These are phyloP conservation scores for Elysia crispata DNA, from an alignment of 2,888 invertebrate genomes.

Conservation along the genomic window DNA sequence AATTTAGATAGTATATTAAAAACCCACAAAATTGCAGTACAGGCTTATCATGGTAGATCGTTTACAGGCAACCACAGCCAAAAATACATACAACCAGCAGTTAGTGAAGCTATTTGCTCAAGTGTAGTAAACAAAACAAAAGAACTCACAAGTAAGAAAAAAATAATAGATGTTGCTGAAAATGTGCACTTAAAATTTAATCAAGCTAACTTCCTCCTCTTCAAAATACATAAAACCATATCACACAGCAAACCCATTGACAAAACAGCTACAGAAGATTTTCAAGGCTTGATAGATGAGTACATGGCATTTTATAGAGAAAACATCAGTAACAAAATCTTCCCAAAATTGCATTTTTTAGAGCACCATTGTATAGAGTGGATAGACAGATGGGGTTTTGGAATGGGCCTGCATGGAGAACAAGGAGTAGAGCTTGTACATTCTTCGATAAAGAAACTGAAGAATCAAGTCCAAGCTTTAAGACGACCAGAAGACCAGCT, in stretches of 20 bases:
- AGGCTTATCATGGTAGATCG: slow-evolving; percentile 18
- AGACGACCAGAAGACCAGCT: background rate
- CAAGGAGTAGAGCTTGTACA: slow-evolving; percentile 35
- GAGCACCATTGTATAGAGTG: slow-evolving; percentile 25
- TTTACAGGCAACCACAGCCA: slow-evolving; percentile 11
- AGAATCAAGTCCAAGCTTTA: slow-evolving; percentile 1
- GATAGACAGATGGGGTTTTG: slow-evolving; percentile 33
- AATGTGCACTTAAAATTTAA: background rate
- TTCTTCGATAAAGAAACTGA: slow-evolving; percentile 2
- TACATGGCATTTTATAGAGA: slow-evolving; percentile 14
- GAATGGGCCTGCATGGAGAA: slow-evolving; percentile 31
- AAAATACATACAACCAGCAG: background rate
- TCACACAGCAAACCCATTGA: slow-evolving; percentile 16
- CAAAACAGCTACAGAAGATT: background rate
- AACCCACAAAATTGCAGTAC: background rate
- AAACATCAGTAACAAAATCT: background rate
- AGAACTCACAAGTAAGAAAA: background rate
- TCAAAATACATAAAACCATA: slow-evolving; percentile 5
- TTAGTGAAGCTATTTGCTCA: slow-evolving; percentile 3
- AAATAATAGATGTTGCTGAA: background rate
- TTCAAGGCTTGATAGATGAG: background rate
- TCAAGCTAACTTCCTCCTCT: background rate
- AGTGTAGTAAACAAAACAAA: background rate
- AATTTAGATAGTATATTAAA: background rate
- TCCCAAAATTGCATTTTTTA: slow-evolving; percentile 25